Evolutionary conservation across 2,797 vertebrate genomes (phyloP), one percentile per base, ranked within the genome.

Genomic region (Bucorvus abyssinicus): DNA sequence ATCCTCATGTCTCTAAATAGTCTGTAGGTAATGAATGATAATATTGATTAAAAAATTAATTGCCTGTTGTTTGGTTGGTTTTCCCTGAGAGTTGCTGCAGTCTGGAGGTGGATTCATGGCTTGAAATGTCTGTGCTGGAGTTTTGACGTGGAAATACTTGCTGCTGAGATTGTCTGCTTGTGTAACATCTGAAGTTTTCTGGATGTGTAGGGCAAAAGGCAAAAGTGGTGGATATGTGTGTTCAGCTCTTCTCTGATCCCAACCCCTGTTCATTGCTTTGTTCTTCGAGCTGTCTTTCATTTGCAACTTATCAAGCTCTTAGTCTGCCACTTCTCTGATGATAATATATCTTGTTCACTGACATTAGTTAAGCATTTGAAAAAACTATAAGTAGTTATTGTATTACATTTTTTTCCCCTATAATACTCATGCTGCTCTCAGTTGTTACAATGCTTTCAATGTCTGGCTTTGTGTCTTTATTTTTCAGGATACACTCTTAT

Each of bases 401-500:
- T 3, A 3, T 4, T 36, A 18, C 36, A 36, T 30, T 44, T 32
- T 20, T n/a, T 3, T 14, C 17, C 15, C 7, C 27, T 36, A 3
- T 6, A 38, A 71, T 16, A 12, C 5, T 1, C 7, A 1, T 20
- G 16, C 55, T 27, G 19, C 20, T 21, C 65, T 86, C 16, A 6
- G 65, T 5, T 44, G 26, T 22, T 42, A 14, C 0, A 6, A 5
- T 14, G 2, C 42, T 18, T 10, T 27, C 40, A 29, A 2, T 17
- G 0, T 50, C 1, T 88, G 49, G 18, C 24, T 27, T 79, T 30
- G 38, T 78, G 68, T 65, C 88, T 93, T 83, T 97, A 47, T 74
- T 82, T 97, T 95, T 61, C 85, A 99, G 99, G 99, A 8, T 99
- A 99, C 97, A 99, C 99, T n/a, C 98, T 99, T 96, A 99, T 99